Conservation (phyloP, 2,888 invertebrate genomes). For the Arge pagana region DNA sequence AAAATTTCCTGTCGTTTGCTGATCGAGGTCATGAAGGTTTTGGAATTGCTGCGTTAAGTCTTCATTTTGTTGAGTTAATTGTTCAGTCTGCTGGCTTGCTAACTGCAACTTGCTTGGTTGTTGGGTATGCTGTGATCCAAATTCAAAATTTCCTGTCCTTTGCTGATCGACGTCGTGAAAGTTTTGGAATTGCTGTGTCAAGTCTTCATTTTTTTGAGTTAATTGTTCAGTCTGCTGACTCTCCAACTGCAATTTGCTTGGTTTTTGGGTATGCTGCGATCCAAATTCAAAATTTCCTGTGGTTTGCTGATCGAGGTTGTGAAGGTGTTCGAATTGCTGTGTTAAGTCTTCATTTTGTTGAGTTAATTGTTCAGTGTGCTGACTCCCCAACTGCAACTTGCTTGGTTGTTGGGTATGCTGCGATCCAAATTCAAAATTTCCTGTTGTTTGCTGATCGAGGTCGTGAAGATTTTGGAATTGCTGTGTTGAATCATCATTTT, state of each 20-base stretch:
- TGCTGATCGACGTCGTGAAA: conserved; percentile 16
- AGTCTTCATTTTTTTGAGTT: conserved; percentile 28
- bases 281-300: conserved; percentile 24
- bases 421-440: conserved; percentile 23
- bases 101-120: conserved; percentile 32
- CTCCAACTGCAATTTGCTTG: no score
- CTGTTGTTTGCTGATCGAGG: conserved; percentile 6
- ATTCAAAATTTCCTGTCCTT: conserved; percentile 19
- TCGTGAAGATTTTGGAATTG: conserved; percentile 22
- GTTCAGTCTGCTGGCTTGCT: conserved; percentile 23
- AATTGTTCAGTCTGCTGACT: conserved; percentile 16
- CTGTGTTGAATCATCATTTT: conserved; percentile 36
- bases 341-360: conserved; percentile 29
- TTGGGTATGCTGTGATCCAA: conserved; percentile 24
- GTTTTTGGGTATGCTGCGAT: conserved; percentile 29
- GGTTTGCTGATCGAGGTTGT: neutral
- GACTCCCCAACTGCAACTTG: conserved; percentile 25
- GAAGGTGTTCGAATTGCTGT: conserved; percentile 15
- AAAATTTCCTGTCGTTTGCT: conserved; percentile 23
- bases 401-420: conserved; percentile 28
- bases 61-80: conserved; percentile 33
- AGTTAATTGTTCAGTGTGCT: conserved; percentile 33
- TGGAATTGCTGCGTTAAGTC: conserved; percentile 35
- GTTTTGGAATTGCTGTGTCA: conserved; percentile 34
- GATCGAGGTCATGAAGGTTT: no score